Conservation (phyloP, 2,888 invertebrate species). For the Lathronympha strigana region DNA sequence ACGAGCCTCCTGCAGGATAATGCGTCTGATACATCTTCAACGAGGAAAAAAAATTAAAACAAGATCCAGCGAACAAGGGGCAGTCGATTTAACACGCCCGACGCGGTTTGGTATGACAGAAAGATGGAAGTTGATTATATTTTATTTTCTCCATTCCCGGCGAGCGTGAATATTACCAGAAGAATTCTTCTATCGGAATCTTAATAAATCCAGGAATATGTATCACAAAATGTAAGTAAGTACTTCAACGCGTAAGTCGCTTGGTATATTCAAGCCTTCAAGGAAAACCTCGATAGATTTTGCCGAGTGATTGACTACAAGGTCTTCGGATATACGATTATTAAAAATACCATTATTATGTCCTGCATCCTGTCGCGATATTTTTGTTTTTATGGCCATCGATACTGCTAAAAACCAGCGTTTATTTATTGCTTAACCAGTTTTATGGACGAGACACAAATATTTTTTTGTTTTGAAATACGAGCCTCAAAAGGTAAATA, state of each 20-base stretch:
- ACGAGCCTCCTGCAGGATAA: slow-evolving; percentile 75
- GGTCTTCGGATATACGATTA: slow-evolving; percentile 33
- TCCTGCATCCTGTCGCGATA: slow-evolving; percentile 26
- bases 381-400: slow-evolving; percentile 27
- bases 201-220: slow-evolving; percentile 29
- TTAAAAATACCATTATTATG: slow-evolving; percentile 29
- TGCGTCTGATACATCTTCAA: slow-evolving; percentile 77
- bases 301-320: slow-evolving; percentile 27
- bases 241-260: background rate
- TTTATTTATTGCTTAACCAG: slow-evolving; percentile 37
- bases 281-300: slow-evolving; percentile 20
- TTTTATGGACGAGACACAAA: slow-evolving; percentile 27
- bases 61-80: slow-evolving; percentile 67
- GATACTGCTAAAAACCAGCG: slow-evolving; percentile 22
- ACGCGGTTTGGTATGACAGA: slow-evolving; percentile 67
- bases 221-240: slow-evolving; percentile 14
- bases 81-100: slow-evolving; percentile 73
- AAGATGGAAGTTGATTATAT: slow-evolving; percentile 56
- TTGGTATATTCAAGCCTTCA: slow-evolving; percentile 8
- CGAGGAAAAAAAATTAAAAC: slow-evolving; percentile 71
- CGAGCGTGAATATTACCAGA: slow-evolving; percentile 45
- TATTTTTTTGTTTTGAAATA: slow-evolving; percentile 33
- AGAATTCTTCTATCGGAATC: slow-evolving; percentile 18
- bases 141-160: slow-evolving; percentile 48
- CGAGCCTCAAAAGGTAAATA: slow-evolving; percentile 17